Percentiles rank a stretch among this genome's conserved stretches.
Evolutionary conservation across 1,140 invertebrate species (phyloP).

Genomic region (Euura saliciscinereae): DNA sequence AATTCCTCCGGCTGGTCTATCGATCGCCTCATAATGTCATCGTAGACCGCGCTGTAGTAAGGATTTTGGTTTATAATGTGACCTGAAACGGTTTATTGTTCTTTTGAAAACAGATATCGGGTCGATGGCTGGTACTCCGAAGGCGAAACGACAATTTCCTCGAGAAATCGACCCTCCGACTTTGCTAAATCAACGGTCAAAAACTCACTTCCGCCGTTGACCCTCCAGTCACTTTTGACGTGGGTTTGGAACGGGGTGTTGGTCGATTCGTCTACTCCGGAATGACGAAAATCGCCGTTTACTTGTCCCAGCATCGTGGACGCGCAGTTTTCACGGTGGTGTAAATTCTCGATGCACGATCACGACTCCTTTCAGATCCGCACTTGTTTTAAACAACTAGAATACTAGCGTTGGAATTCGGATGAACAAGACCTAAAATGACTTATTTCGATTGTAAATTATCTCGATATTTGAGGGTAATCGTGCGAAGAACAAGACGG

Average conservation of each 20-base stretch:
- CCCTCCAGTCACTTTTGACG: not conserved
- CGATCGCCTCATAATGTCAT: conserved; percentile 71
- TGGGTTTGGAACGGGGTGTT: conserved; percentile 17
- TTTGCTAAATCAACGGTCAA: not conserved
- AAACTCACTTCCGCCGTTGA: not conserved
- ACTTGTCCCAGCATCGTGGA: conserved; percentile 32
- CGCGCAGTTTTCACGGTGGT: not conserved
- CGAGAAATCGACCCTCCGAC: too few relatives aligned
- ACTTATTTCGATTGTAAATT: too few relatives aligned
- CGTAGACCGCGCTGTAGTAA: conserved; percentile 62
- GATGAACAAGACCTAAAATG: not conserved
- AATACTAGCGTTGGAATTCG: conserved; percentile 1
- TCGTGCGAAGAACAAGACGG: too few relatives aligned
- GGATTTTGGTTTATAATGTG: conserved; percentile 31
- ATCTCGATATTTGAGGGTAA: too few relatives aligned
- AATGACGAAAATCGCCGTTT: conserved; percentile 28
- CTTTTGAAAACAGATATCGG: too few relatives aligned
- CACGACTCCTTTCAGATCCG: not conserved
- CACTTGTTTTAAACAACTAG: not conserved
- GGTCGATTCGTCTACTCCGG: conserved; percentile 25
- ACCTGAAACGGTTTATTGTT: conserved; percentile 10
- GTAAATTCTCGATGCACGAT: not conserved
- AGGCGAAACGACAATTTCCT: too few relatives aligned
- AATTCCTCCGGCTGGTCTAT: conserved; percentile 82
- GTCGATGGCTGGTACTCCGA: too few relatives aligned